Base-by-base conservation (phyloP, 1,140 invertebrate species). In the Drosophila repletoides region DNA sequence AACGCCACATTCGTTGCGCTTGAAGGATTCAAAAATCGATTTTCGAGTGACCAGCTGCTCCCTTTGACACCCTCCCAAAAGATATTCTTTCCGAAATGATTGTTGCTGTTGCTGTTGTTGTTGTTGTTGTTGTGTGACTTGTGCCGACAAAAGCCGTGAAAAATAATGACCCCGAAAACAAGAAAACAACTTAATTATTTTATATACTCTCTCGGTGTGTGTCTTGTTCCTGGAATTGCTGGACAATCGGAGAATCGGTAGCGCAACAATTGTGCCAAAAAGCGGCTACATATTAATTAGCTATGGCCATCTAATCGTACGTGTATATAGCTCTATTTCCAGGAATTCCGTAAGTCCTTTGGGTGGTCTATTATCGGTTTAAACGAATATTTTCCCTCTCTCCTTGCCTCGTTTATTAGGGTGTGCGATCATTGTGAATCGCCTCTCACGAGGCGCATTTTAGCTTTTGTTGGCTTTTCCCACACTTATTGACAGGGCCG, bases 141-240 rank as follows among this genome's bases (percentile, higher is more conserved):
- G 80, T 86, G 80, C 80, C 80, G 73, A 83, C 77, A 83, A 83
- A 83, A 84, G 74, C 79, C 79, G 79, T 83, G 79, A 83, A 83
- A 74, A 83, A 79, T 83, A 83, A 83, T 83, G 79, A 74, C 60
- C 56, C 70, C 74, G 53, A 74, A 84, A 83, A 83, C 79, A 83
- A 79, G 53, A 74, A 84, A 83, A 83, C 79, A 83, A 79, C 80
- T 79, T 83, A 83, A 83, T 83, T 83, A 84, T 83, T 84, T 61
- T 24, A 26, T 26, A 26, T 24, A 14, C 12, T n/a, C 21, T 33
- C 10, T n/a, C 12, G 7, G 22, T 36, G 29, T 34, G 24, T 55
- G 15, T 28, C 6, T 10, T 10, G 17, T 83, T 83, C 79, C 79
- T 72, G 74, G 79, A 83, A 83, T 33, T 72, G 52, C 60, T 79